Evolutionary conservation across 2,888 invertebrate species (phyloP).

Genomic region (Apotomis capreana): DNA sequence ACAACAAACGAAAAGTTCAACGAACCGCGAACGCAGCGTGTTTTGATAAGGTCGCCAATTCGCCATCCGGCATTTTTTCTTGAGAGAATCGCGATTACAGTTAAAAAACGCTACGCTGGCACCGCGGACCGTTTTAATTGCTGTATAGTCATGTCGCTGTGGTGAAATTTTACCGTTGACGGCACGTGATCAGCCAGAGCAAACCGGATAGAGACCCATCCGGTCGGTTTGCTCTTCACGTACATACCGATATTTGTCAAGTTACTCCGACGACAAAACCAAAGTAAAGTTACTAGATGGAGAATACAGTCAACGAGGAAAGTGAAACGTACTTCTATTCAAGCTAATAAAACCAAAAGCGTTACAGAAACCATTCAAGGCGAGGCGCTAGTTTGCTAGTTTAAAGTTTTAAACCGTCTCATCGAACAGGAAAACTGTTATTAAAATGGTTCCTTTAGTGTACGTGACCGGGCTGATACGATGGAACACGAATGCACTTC

Average conservation of each 20-base stretch:
- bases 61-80: slow-evolving; percentile 64
- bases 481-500: slow-evolving; percentile 69
- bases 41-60: slow-evolving; percentile 78
- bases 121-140: slow-evolving; percentile 79
- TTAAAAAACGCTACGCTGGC: slow-evolving; percentile 69
- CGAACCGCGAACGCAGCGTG: slow-evolving; percentile 60
- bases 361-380: neutral
- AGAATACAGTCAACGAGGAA: neutral
- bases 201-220: slow-evolving; percentile 52
- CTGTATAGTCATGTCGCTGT: slow-evolving; percentile 74
- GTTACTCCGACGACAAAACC: neutral
- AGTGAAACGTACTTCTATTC: slow-evolving; percentile 3
- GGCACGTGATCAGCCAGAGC: slow-evolving; percentile 71
- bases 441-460: slow-evolving; percentile 26
- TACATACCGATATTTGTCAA: slow-evolving; percentile 31
- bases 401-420: neutral
- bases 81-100: slow-evolving; percentile 67
- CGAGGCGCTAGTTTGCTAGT: too few relatives aligned
- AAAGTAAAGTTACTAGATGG: neutral
- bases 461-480: slow-evolving; percentile 46
- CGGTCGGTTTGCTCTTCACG: slow-evolving; percentile 38
- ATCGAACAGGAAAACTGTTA: slow-evolving; percentile 14
- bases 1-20: slow-evolving; percentile 60
- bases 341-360: neutral
- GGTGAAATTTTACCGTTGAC: slow-evolving; percentile 75